Evolutionary conservation across 2,113 vertebrate species (phyloP), one percentile per base, ranked within the genome.

Genomic region (Callospermophilus lateralis): DNA sequence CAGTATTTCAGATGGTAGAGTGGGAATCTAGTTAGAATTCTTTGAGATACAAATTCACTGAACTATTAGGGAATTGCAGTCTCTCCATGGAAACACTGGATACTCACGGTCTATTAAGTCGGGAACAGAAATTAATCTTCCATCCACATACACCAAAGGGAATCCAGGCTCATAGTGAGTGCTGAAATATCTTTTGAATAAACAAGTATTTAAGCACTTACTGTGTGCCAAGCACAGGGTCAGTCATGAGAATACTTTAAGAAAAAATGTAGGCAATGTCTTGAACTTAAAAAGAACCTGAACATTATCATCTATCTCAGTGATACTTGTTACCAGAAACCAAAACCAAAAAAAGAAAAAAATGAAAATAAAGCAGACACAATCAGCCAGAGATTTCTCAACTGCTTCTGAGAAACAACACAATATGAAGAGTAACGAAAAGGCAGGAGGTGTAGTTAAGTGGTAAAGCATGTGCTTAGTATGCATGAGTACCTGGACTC

Each of bases 171-270:
- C 68, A 77, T 20, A 63, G 17, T 76, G 68, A 63, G 30, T 61
- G 3, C 10, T 63, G 65, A 94, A 88, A 84, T 79, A 65, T 73
- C 83, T 96, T 68, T 85, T 86, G 34, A 86, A 68, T 76, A 68
- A 93, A 70, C 6, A 76, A 90, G 32, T 39, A 89, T 32, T 80
- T 90, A 65, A 68, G 13, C 20, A 92, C 30, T 37, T 70, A 68
- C 16, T 45, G 6, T 61, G 42, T 58, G n/a, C 26, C 42, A 58
- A 34, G 1, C 19, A 91, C 32, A 65, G 65, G 72, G 53, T 79
- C 24, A 63, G 73, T 51, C 17, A 19, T 73, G 34, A 32, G 37
- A 85, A 93, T 63, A 78, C 19, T 17, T 85, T 13, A 68, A 55
- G 55, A 89, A 74, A 68, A 15, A 83, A 63, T 20, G 5, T 1